Base-by-base conservation (phyloP, 2,888 invertebrate species). In the Mesopsocus fuscifrons region DNA sequence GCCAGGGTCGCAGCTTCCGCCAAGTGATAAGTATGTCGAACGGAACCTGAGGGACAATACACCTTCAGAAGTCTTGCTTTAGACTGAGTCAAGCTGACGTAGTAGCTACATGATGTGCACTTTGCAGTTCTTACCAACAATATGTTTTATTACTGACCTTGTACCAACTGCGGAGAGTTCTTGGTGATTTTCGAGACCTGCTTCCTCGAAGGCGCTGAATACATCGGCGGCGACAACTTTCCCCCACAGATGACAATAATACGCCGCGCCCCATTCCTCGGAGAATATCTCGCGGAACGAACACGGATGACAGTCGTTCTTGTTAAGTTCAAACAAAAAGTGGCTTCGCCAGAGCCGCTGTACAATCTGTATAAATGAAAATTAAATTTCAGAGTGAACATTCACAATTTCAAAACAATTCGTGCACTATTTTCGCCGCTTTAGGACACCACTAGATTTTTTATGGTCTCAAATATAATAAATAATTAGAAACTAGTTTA, bases 161-260 rank as follows among this genome's bases (percentile, higher is more conserved):
- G 46, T 22, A 35, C 58, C 58, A 44, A 52, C 44, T 20, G 48
- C 49, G 17, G 45, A 41, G 23, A 43, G 41, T 9, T 47, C 58
- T 53, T 44, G 50, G n/a, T 50, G 48, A 48, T 60, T 53, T 8
- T 61, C 57, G 8, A 59, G 47, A 3, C 61, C 63, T 5, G 53
- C 72, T 58, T 84, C 83, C 47, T 76, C 68, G 59, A 95, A 92
- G 41, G 85, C 82, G 56, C 79, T 77, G 57, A 78, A 88, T 23
- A 82, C 72, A 60, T 95, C 94, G 1, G 92, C 88, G 0, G 92
- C 92, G 41, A 92, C 69, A 72, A 94, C 77, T 55, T 69, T 70
- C 2, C 91, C 79, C 87, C 92, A 92, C 13, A 85, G 58, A 54
- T 76, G 70, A 43, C 84, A 59, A 34, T 50, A 55, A 44, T 82